Base-by-base conservation (phyloP, 1,140 invertebrate genomes). In the Pseudomyrmex flavicornis region DNA sequence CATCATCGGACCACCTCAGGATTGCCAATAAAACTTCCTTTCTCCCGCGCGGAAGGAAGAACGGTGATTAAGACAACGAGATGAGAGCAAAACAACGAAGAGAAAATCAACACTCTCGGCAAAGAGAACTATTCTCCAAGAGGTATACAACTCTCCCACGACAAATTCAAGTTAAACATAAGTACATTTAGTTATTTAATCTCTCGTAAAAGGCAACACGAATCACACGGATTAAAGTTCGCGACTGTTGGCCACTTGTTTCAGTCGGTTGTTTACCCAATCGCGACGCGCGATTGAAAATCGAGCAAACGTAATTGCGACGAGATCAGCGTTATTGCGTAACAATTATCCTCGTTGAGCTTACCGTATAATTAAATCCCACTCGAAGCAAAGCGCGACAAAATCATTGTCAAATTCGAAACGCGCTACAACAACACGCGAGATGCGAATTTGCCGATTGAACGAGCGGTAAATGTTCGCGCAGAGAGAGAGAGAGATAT, bases 161-260 rank as follows among this genome's bases (percentile, higher is more conserved):
- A 70, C 70, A 48, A 70, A 58, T 70, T 59, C 44, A 80, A 80
- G 66, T 80, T 80, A 72, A 80, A 80, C 61, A 72, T 70, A 13
- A 72, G 54, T 59, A 50, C 35, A 80, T 80, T 80, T 59, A 44
- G 50, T 70, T 70, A 58, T 80, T 80, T 80, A 80, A 72, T 52
- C 62, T 68, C 22, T 68, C 54, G 52, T 20, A 22, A 77, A 69
- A 58, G 22, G 35, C 35, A 35, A 35, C 35, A 5, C 35, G 5
- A 35, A 35, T 0, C 13, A 79, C 70, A 50, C 46, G 20, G 20
- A 48, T n/a, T 44, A 15, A 72, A 66, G 54, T 59, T 35, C 12
- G 44, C 35, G 54, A 70, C n/a, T 20, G 68, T 80, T 70, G 22
- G 58, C 20, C 59, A 26, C 65, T 80, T 80, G 9, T 48, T 20